phyloP scores from a whole-genome alignment of 2,797 vertebrate genomes.

The Podarcis lilfordi region DNA sequence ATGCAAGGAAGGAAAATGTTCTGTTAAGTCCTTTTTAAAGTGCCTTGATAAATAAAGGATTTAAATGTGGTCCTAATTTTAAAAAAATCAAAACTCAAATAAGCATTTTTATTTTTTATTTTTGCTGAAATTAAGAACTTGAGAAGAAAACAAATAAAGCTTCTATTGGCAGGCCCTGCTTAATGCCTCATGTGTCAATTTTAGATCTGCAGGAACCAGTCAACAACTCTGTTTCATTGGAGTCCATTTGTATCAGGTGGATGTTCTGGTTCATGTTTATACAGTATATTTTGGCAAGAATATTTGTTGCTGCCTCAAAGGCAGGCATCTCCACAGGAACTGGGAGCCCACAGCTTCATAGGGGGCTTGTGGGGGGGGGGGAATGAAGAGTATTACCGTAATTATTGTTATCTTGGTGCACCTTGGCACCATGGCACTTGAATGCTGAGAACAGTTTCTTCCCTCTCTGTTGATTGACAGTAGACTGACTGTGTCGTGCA shows the following conservation, averaged over 20 bases:
- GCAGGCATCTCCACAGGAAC: neutral
- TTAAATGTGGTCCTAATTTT: neutral
- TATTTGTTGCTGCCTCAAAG: neutral
- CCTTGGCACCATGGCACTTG: neutral
- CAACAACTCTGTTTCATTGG: neutral
- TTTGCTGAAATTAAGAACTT: neutral
- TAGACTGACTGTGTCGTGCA: neutral
- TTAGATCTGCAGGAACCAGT: neutral
- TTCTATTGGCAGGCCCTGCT: neutral
- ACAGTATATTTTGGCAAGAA: neutral
- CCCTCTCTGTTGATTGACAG: neutral
- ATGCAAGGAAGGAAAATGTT: constrained; percentile 2
- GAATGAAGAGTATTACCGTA: neutral
- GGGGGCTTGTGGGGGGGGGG: neutral
- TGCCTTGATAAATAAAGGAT: constrained; percentile 25
- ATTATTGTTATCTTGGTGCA: neutral
- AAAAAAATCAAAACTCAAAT: too few species aligned
- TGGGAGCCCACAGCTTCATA: neutral
- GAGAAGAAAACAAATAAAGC: neutral
- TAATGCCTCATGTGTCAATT: neutral
- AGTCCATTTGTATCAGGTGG: accelerated
- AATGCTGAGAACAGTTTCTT: neutral
- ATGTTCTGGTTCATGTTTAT: constrained; percentile 26
- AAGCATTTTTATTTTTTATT: neutral
- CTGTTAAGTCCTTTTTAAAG: neutral